Base-by-base conservation (phyloP, 1,140 invertebrate genomes). In the Lasioglossum albipes region DNA sequence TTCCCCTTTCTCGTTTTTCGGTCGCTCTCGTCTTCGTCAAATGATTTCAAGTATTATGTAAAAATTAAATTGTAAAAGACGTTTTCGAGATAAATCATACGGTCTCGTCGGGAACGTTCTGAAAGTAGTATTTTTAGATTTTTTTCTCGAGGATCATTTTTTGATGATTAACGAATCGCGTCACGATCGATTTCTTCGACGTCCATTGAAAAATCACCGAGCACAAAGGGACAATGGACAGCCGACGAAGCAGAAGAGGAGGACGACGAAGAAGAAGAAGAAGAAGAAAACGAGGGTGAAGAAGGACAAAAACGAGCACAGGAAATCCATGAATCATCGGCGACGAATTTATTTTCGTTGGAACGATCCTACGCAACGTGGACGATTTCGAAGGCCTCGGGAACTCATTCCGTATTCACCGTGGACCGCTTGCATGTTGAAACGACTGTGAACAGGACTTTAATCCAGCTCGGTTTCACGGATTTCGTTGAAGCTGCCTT, bases 321-420 rank as follows among this genome's bases (percentile, higher is more conserved):
- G 76, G 76, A 79, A 79, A 79, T 79, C 62, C 77, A 67, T 79
- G 77, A 79, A 79, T 79, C 77, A 79, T 64, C 71, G 52, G 22
- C 70, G 22, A 74, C 77, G 71, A 74, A 79, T 79, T 74, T 79
- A 79, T 79, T 79, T 79, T 79, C 62, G 77, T 79, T 73, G 77
- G 71, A 59, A 74, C 52, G 70, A 79, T 79, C 71, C 77, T 79
- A 79, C 77, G 77, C 77, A 79, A 79, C 77, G 71, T 49, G 70
- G 70, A 65, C 71, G 61, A 79, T 70, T 79, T 73, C 49, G 76
- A 73, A 73, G 70, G 22, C 76, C 76, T 79, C 71, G 70, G 65
- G 65, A 65, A 66, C 71, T 79, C 77, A 74, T 79, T 79, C 74
- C 52, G 71, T 79, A 79, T 79, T 74, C 77, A 22, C 59, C 52